Evolutionary conservation across 2,113 vertebrate genomes (phyloP).

Genomic region (Bagarius yarrelli): DNA sequence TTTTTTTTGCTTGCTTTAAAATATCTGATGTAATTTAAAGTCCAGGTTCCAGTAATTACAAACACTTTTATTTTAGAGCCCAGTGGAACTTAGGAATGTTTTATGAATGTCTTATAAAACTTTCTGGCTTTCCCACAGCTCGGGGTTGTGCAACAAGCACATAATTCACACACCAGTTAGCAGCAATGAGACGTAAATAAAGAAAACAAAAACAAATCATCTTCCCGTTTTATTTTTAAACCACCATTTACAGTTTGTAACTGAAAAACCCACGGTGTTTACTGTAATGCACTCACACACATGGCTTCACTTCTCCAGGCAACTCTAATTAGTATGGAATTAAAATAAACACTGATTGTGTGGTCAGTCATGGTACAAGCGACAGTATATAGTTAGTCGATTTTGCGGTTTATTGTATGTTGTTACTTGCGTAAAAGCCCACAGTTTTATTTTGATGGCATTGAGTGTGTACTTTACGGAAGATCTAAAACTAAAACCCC

Average conservation of each 20-base stretch:
- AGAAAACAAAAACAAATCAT: not conserved
- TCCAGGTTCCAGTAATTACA: slow-evolving; percentile 41
- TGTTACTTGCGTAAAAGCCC: too few relatives aligned
- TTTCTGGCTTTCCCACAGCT: slow-evolving; percentile 42
- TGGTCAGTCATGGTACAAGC: too few relatives aligned
- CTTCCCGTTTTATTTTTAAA: slow-evolving; percentile 12
- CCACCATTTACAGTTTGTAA: slow-evolving; percentile 12
- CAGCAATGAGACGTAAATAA: not conserved
- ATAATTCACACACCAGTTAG: slow-evolving; percentile 36
- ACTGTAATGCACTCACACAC: not conserved
- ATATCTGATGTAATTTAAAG: slow-evolving; percentile 53
- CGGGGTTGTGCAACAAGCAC: slow-evolving; percentile 43
- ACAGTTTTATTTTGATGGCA: too few relatives aligned
- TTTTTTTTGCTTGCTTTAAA: slow-evolving; percentile 32
- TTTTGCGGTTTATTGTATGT: too few relatives aligned
- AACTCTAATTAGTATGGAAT: not conserved
- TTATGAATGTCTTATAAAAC: slow-evolving; percentile 39
- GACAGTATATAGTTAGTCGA: not conserved
- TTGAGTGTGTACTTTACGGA: too few relatives aligned
- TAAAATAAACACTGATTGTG: not conserved
- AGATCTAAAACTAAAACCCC: too few relatives aligned
- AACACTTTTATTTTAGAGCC: slow-evolving; percentile 32
- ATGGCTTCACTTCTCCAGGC: not conserved
- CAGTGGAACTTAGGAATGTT: slow-evolving; percentile 31
- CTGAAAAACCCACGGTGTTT: slow-evolving; percentile 9